These are phyloP conservation scores for Steinernema feltiae DNA, from an alignment of 1,140 invertebrate species.

Conservation along the genomic window DNA sequence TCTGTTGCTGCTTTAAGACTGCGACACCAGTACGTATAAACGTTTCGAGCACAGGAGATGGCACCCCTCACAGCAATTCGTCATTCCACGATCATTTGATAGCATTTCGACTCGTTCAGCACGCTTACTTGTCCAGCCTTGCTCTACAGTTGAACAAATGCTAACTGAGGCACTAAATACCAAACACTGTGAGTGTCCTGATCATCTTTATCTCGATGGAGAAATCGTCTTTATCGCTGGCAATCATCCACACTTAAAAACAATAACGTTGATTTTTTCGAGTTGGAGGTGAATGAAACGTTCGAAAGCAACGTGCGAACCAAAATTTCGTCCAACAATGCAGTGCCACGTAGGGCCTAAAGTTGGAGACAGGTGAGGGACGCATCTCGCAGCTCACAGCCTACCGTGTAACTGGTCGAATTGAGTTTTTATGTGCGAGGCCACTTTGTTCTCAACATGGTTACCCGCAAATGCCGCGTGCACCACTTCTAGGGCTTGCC, in stretches of 20 bases:
- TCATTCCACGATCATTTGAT: no score
- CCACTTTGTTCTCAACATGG: background rate
- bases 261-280: slow-evolving; percentile 84
- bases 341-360: slow-evolving; percentile 66
- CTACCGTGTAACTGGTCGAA: background rate
- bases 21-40: no score
- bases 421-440: background rate
- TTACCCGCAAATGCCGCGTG: background rate
- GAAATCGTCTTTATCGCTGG: no score
- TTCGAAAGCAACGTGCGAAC: slow-evolving; percentile 73
- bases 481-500: background rate
- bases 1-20: no score
- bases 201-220: no score
- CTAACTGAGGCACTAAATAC: no score
- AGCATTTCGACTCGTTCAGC: no score
- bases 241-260: slow-evolving; percentile 93
- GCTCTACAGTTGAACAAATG: no score
- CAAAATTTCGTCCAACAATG: slow-evolving; percentile 60
- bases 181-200: no score
- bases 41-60: no score
- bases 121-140: no score
- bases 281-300: slow-evolving; percentile 92
- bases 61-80: no score
- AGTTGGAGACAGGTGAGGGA: background rate
- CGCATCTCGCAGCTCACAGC: background rate